Conservation (phyloP, 2,797 vertebrate species). For the Danio tinwini region DNA sequence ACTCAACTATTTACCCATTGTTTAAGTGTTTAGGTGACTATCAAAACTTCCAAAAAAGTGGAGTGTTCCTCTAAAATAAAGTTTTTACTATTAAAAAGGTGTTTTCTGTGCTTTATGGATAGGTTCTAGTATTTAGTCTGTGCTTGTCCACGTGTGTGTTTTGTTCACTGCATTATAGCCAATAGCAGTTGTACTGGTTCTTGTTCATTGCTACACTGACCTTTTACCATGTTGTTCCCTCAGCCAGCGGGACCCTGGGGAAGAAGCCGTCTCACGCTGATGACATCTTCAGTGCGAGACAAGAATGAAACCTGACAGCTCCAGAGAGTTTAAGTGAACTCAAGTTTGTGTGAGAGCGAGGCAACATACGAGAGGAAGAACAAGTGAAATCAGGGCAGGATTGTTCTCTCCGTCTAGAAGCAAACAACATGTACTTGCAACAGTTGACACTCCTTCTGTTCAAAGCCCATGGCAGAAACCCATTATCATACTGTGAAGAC, state of each 20-base stretch:
- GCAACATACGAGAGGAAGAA: background rate
- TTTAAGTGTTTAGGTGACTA: too few relatives aligned
- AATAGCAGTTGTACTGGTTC: background rate
- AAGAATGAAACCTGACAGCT: conserved; percentile 49
- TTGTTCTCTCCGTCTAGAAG: conserved; percentile 27
- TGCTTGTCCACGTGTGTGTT: background rate
- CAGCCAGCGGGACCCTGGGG: conserved; percentile 29
- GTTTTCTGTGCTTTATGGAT: background rate
- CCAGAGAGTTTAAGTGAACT: conserved; percentile 11
- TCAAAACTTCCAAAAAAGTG: too few relatives aligned
- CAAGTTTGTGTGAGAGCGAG: conserved; percentile 5
- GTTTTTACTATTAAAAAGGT: too few relatives aligned
- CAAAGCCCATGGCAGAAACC: conserved; percentile 3
- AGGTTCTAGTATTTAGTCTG: background rate
- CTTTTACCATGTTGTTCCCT: conserved; percentile 40
- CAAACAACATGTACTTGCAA: conserved; percentile 26
- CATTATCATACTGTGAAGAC: background rate
- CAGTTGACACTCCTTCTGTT: conserved; percentile 37
- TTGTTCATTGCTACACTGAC: conserved; percentile 41
- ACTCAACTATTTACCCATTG: too few relatives aligned
- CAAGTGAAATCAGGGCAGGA: background rate
- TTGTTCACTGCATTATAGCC: background rate
- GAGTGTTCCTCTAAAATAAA: too few relatives aligned
- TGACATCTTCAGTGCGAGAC: conserved; percentile 36
- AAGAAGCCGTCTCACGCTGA: conserved; percentile 21